Evolutionary conservation across 2,113 vertebrate species (phyloP).

Genomic region (Rhadina sibilatrix): DNA sequence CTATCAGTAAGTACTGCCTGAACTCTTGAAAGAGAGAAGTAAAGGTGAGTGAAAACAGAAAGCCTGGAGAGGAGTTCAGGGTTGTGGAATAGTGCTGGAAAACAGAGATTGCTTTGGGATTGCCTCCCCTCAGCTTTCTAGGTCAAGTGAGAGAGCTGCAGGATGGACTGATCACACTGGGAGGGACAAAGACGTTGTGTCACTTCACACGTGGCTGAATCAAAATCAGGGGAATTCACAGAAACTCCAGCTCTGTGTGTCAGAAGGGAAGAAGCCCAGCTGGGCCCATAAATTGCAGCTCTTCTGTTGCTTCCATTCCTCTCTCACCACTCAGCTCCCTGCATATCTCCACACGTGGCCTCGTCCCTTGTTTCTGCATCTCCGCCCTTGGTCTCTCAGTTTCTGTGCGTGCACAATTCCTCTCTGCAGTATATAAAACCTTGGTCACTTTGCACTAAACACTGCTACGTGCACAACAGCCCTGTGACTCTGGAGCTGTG

Average conservation of each 20-base stretch:
- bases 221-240: background rate
- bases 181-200: background rate
- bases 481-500: background rate
- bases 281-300: background rate
- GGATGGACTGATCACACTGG: background rate
- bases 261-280: background rate
- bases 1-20: background rate
- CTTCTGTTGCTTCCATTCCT: background rate
- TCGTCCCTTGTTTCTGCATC: background rate
- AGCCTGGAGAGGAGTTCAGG: background rate
- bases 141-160: background rate
- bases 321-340: background rate
- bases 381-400: fast-evolving
- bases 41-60: background rate
- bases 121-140: background rate
- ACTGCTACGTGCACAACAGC: background rate
- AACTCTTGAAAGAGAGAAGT: background rate
- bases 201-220: background rate
- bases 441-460: background rate
- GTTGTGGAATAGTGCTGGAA: background rate
- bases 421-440: background rate
- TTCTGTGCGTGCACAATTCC: background rate
- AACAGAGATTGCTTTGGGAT: background rate
- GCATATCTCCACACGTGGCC: background rate
- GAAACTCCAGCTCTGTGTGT: background rate